phyloP scores from a whole-genome alignment of 2,888 invertebrate genomes.

The Bhutanitis thaidina region DNA sequence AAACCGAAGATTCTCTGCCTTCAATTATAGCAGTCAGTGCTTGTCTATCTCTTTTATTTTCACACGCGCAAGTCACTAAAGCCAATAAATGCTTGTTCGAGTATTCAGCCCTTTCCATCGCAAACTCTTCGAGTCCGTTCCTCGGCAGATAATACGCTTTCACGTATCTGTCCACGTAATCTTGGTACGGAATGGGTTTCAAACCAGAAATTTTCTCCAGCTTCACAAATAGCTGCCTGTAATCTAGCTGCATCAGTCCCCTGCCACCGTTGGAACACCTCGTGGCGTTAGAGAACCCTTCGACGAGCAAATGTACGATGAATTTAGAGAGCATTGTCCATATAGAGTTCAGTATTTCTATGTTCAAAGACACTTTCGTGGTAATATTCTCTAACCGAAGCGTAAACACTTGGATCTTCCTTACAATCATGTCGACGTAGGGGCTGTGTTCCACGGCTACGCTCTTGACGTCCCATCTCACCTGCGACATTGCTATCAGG shows the following conservation, averaged over 20 bases:
- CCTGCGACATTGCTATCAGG: constrained; percentile 92
- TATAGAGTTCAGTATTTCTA: constrained; percentile 83
- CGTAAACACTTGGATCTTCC: constrained; percentile 88
- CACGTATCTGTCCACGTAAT: constrained; percentile 96
- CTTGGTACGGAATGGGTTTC: constrained; percentile 91
- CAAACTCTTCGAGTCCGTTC: constrained; percentile 92
- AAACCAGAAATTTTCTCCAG: constrained; percentile 91
- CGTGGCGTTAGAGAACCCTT: constrained; percentile 94
- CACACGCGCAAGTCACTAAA: constrained; percentile 91
- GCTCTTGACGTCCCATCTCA: constrained; percentile 97
- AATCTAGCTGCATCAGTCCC: constrained; percentile 98
- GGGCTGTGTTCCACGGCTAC: constrained; percentile 96
- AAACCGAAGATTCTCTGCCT: constrained; percentile 56
- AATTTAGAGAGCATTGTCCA: constrained; percentile 95
- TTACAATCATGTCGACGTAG: constrained; percentile 89
- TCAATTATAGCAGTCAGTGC: constrained; percentile 87
- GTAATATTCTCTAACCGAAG: constrained; percentile 87
- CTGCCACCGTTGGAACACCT: constrained; percentile 98
- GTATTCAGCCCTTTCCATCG: constrained; percentile 92
- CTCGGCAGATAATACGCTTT: constrained; percentile 98
- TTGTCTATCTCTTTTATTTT: constrained; percentile 92
- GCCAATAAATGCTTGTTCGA: constrained; percentile 92
- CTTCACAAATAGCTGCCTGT: constrained; percentile 95
- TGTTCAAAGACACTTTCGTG: constrained; percentile 84
- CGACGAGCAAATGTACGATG: constrained; percentile 92